Evolutionary conservation across 2,888 invertebrate species (phyloP).

Genomic region (Alcis repandata): DNA sequence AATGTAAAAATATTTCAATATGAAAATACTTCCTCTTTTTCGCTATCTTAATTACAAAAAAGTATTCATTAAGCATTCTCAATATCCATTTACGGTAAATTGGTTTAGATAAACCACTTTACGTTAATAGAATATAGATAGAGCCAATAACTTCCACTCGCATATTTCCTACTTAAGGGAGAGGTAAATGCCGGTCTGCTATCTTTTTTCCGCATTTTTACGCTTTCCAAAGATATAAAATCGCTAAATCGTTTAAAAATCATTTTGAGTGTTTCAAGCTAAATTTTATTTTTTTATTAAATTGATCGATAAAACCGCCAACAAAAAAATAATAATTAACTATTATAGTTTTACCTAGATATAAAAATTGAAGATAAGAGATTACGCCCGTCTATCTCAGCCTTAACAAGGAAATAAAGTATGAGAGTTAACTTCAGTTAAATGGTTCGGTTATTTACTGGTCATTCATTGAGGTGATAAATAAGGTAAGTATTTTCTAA

Average conservation of each 20-base stretch:
- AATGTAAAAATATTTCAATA: neutral
- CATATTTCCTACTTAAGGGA: neutral
- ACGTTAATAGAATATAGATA: neutral
- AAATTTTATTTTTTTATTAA: too few relatives aligned
- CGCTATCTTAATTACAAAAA: neutral
- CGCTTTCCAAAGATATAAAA: too few relatives aligned
- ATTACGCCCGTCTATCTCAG: too few relatives aligned
- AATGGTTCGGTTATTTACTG: slow-evolving; percentile 16
- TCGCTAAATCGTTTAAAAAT: too few relatives aligned
- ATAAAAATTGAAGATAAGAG: too few relatives aligned
- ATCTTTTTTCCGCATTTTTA: too few relatives aligned
- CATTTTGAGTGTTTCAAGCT: too few relatives aligned
- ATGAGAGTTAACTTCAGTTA: slow-evolving; percentile 5
- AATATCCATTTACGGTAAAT: neutral
- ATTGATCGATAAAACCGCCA: too few relatives aligned
- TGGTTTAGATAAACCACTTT: neutral
- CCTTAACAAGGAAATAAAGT: slow-evolving; percentile 3
- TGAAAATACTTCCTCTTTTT: neutral
- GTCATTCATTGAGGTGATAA: slow-evolving; percentile 25
- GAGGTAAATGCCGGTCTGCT: too few relatives aligned
- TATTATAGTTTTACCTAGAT: too few relatives aligned
- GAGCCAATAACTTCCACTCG: neutral
- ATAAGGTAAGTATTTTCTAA: neutral
- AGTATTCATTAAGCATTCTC: neutral
- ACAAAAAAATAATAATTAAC: too few relatives aligned